A percentile compares a stretch with the other conserved stretches of the same genome.
Evolutionary conservation across 2,888 invertebrate species (phyloP).

Genomic region (Aleiodes leptofemur): DNA sequence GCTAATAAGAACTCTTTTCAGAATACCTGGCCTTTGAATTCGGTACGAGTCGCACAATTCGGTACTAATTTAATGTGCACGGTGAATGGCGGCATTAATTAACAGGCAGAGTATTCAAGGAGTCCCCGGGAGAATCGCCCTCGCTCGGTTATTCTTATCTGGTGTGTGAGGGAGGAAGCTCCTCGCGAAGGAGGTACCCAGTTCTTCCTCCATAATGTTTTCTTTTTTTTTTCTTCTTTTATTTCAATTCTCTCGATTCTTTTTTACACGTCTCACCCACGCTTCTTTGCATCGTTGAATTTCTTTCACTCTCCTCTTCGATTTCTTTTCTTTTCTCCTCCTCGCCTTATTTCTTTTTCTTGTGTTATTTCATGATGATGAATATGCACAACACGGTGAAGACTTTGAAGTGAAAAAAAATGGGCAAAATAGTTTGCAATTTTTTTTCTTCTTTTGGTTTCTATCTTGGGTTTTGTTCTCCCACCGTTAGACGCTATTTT

Average conservation of each 20-base stretch:
- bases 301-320: conserved; percentile 1
- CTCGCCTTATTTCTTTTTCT: not conserved
- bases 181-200: conserved; percentile 33
- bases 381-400: conserved; percentile 48
- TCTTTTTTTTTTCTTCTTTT: conserved; percentile 13
- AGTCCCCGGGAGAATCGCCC: conserved; percentile 46
- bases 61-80: conserved; percentile 63
- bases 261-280: not conserved
- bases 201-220: not conserved
- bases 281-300: not conserved
- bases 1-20: conserved; percentile 65
- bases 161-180: conserved; percentile 36
- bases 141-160: conserved; percentile 52
- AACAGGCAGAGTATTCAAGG: conserved; percentile 62
- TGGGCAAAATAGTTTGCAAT: conserved; percentile 15
- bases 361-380: conserved; percentile 32
- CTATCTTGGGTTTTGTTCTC: conserved; percentile 7
- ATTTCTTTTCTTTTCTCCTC: conserved; percentile 21
- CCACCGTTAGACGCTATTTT: conserved; percentile 14
- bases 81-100: conserved; percentile 67
- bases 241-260: not conserved
- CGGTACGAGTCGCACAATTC: conserved; percentile 59
- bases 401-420: conserved; percentile 11
- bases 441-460: not conserved
- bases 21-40: conserved; percentile 60